These are phyloP conservation scores for Drosophila malerkotliana DNA, from an alignment of 1,140 invertebrate genomes.

Conservation along the genomic window DNA sequence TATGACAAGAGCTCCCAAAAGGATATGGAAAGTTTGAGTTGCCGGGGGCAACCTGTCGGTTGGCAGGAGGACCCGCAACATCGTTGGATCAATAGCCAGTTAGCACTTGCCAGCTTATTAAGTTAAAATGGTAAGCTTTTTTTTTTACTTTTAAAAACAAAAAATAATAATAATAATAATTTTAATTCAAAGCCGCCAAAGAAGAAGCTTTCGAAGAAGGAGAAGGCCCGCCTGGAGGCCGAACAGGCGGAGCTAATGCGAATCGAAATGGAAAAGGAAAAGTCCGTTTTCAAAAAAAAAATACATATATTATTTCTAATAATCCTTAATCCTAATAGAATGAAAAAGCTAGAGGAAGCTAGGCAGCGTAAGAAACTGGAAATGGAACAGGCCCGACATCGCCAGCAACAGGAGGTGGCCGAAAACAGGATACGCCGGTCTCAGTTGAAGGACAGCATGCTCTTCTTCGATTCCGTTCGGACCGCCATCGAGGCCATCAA, in stretches of 20 bases:
- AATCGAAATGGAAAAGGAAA: conserved; percentile 84
- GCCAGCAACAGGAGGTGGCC: conserved; percentile 73
- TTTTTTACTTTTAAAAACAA: neutral
- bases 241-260: conserved; percentile 84
- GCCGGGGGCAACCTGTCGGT: conserved; percentile 11
- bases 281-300: conserved; percentile 41
- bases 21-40: conserved; percentile 12
- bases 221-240: conserved; percentile 83
- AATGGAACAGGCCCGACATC: conserved; percentile 79
- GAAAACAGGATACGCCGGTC: conserved; percentile 71
- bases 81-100: conserved; percentile 2
- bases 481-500: conserved; percentile 71
- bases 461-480: conserved; percentile 67
- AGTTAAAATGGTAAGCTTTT: neutral
- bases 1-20: conserved; percentile 26
- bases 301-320: neutral
- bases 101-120: neutral
- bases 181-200: conserved; percentile 66
- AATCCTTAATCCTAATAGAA: conserved; percentile 27
- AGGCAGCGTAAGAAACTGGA: conserved; percentile 79
- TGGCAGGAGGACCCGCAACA: conserved; percentile 7
- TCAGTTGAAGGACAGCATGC: conserved; percentile 73
- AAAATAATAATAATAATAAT: conserved; percentile 33
- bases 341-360: conserved; percentile 80
- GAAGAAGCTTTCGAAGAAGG: conserved; percentile 84